Evolutionary conservation across 2,113 vertebrate genomes (phyloP).

Genomic region (Carassius auratus): DNA sequence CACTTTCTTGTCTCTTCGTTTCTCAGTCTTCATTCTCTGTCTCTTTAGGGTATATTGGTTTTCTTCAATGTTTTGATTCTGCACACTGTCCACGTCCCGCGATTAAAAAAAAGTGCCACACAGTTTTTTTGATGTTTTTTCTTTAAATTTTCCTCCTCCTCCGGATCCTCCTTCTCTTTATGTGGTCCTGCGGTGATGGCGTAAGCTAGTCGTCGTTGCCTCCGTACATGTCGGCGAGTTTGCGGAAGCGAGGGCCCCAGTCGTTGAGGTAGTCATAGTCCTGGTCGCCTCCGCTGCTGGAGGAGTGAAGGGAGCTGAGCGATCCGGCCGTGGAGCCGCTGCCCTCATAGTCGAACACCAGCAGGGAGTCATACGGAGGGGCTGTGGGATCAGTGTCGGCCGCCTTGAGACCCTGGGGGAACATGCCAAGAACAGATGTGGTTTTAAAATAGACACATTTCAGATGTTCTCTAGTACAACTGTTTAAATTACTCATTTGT

Average conservation of each 20-base stretch:
- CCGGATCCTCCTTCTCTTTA: constrained; percentile 27
- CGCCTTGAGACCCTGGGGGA: constrained; percentile 89
- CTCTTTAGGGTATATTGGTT: constrained; percentile 82
- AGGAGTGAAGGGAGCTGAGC: constrained; percentile 95
- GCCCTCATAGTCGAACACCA: constrained; percentile 98
- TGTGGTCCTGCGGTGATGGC: neutral
- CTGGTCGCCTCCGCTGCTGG: constrained; percentile 93
- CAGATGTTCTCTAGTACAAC: neutral
- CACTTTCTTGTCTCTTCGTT: constrained; percentile 31
- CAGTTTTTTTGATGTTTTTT: constrained; percentile 68
- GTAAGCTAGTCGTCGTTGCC: constrained; percentile 86
- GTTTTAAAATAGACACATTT: neutral
- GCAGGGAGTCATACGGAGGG: constrained; percentile 92
- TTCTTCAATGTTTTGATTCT: constrained; percentile 68
- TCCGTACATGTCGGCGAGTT: constrained; percentile 96
- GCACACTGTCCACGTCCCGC: constrained; percentile 84
- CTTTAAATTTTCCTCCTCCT: constrained; percentile 19
- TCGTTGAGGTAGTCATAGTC: constrained; percentile 99
- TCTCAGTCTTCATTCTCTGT: constrained; percentile 74
- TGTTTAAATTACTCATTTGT: neutral
- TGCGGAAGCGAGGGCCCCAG: constrained; percentile 98
- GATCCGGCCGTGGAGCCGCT: constrained; percentile 95
- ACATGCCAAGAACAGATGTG: constrained; percentile 12
- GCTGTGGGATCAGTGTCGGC: constrained; percentile 97
- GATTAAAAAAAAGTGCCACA: constrained; percentile 76